Evolutionary conservation across 1,140 invertebrate species (phyloP).

Genomic region (Micrasema longulum): DNA sequence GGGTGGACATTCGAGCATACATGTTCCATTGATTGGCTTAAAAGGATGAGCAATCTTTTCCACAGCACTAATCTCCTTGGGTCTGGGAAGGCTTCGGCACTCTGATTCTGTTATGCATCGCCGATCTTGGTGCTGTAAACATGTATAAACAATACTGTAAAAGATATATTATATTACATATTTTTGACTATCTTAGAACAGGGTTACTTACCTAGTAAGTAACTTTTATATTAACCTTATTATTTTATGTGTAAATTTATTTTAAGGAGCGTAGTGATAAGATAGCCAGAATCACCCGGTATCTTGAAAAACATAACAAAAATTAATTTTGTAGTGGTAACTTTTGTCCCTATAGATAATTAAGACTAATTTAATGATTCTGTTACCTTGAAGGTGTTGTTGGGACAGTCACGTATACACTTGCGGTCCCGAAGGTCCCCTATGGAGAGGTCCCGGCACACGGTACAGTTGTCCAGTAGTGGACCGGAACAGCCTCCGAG

Average conservation of each 20-base stretch:
- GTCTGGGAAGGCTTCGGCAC: conserved; percentile 74
- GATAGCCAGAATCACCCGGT: too few species aligned
- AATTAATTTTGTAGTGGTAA: not conserved
- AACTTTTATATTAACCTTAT: too few species aligned
- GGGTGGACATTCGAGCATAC: conserved; percentile 81
- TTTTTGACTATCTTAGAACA: too few species aligned
- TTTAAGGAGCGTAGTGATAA: too few species aligned
- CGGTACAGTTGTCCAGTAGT: conserved; percentile 74
- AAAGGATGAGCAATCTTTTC: conserved; percentile 55
- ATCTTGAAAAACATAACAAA: too few species aligned
- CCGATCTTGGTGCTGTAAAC: conserved; percentile 58
- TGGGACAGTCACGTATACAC: conserved; percentile 80
- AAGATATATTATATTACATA: too few species aligned
- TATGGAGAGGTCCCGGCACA: conserved; percentile 77
- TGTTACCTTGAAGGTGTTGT: conserved; percentile 70
- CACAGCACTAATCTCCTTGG: conserved; percentile 60
- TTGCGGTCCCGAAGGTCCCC: conserved; percentile 68
- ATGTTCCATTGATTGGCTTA: conserved; percentile 69
- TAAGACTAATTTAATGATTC: too few species aligned
- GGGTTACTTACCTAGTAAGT: too few species aligned
- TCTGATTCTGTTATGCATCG: conserved; percentile 80
- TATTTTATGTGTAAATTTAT: too few species aligned
- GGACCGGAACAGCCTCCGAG: conserved; percentile 84
- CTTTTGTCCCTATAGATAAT: not conserved
- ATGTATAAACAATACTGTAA: too few species aligned